These are phyloP conservation scores for Andrena camellia DNA, from an alignment of 2,888 invertebrate genomes.

Conservation along the genomic window DNA sequence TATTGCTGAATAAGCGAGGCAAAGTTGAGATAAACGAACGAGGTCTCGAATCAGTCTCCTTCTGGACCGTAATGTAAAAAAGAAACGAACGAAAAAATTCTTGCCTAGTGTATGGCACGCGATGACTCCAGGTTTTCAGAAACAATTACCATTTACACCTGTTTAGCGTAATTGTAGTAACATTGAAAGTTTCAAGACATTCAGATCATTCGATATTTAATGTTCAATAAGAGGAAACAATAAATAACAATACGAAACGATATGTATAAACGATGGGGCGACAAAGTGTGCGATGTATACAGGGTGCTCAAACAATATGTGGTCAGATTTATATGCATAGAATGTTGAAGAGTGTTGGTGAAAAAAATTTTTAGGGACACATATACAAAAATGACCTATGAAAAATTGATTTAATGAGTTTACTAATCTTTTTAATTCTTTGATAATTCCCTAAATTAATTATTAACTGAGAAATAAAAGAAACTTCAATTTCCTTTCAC, in stretches of 20 bases:
- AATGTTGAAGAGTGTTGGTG: neutral
- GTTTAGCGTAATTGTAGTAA: slow-evolving; percentile 29
- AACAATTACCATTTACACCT: slow-evolving; percentile 36
- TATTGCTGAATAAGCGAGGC: slow-evolving; percentile 60
- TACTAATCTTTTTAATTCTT: too few species aligned
- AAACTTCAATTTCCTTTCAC: too few species aligned
- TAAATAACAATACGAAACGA: slow-evolving; percentile 6
- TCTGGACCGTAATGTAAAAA: slow-evolving; percentile 21
- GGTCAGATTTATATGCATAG: neutral
- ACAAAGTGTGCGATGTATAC: neutral
- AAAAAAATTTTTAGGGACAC: neutral
- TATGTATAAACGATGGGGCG: neutral
- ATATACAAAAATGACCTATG: neutral
- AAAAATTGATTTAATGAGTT: too few species aligned
- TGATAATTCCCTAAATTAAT: too few species aligned
- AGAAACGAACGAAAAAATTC: slow-evolving; percentile 41
- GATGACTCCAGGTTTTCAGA: slow-evolving; percentile 28
- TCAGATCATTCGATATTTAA: slow-evolving; percentile 29
- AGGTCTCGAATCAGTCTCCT: slow-evolving; percentile 27
- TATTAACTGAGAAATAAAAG: too few species aligned
- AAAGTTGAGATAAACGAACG: slow-evolving; percentile 45
- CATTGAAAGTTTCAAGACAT: slow-evolving; percentile 26
- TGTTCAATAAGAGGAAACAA: slow-evolving; percentile 12
- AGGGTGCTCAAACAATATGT: neutral
- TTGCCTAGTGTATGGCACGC: slow-evolving; percentile 34